Evolutionary conservation across 2,797 vertebrate genomes (phyloP).

Genomic region (Paguma larvata): DNA sequence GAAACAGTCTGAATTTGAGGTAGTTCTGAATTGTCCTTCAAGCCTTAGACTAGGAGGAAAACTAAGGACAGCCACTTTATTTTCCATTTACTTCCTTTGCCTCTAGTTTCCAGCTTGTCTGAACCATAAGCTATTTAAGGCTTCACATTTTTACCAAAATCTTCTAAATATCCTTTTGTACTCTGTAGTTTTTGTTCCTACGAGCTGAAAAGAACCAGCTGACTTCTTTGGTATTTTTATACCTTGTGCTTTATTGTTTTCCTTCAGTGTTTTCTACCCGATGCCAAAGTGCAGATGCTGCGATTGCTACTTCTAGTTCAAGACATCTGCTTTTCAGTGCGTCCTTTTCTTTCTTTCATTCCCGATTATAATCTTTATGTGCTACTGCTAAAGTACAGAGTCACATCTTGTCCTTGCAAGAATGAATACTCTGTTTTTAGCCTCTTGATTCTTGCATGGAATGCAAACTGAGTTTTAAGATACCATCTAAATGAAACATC

Average conservation of each 20-base stretch:
- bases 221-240: conserved; percentile 78
- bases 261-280: conserved; percentile 21
- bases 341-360: conserved; percentile 58
- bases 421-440: not conserved
- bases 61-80: not conserved
- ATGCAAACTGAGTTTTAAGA: conserved; percentile 27
- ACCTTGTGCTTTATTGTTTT: conserved; percentile 71
- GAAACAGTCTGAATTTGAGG: not conserved
- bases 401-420: conserved; percentile 22
- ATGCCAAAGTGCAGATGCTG: conserved; percentile 55
- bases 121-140: conserved; percentile 61
- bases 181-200: conserved; percentile 57
- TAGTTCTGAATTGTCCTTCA: not conserved
- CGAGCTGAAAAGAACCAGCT: conserved; percentile 69
- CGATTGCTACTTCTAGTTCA: conserved; percentile 68
- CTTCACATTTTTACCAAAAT: conserved; percentile 45
- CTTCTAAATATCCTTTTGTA: conserved; percentile 68
- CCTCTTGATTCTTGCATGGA: conserved; percentile 32
- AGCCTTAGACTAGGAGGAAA: not conserved
- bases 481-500: not conserved
- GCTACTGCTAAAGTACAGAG: not conserved
- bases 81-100: conserved; percentile 27
- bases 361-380: conserved; percentile 43
- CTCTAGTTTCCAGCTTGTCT: conserved; percentile 32
- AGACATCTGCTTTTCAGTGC: conserved; percentile 70